Evolutionary conservation across 92 coral and sea anemone species (phyloP).

Genomic region (Anthopleura xanthogrammica): DNA sequence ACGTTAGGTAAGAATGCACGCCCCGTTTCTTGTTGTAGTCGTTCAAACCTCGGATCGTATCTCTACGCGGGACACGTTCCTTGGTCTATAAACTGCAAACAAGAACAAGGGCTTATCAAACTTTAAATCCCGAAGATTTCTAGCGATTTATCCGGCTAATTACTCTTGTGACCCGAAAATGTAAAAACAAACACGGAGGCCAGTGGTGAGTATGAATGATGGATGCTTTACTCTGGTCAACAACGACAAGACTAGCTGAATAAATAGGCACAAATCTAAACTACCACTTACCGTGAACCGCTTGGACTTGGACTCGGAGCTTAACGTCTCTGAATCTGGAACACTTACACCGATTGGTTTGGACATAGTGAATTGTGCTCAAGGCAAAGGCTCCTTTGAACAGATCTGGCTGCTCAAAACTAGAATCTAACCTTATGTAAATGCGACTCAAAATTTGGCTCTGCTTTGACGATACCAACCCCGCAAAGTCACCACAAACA

Average conservation of each 20-base stretch:
- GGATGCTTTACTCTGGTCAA: background rate
- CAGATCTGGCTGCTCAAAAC: constrained; percentile 34
- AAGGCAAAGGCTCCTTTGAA: constrained; percentile 26
- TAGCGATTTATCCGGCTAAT: constrained; percentile 27
- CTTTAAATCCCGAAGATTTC: constrained; percentile 24
- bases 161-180: constrained; percentile 38
- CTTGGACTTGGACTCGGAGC: constrained; percentile 94
- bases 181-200: constrained; percentile 39
- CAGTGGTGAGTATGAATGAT: constrained; percentile 1
- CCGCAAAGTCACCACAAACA: constrained; percentile 22
- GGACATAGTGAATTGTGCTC: constrained; percentile 47
- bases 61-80: constrained; percentile 44
- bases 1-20: constrained; percentile 25
- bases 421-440: constrained; percentile 21
- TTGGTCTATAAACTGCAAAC: constrained; percentile 15
- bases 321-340: constrained; percentile 97
- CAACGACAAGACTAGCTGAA: background rate
- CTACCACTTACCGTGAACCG: constrained; percentile 89
- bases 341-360: constrained; percentile 91
- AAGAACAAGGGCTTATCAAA: background rate
- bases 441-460: constrained; percentile 16
- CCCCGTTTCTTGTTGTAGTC: constrained; percentile 42
- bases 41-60: constrained; percentile 25
- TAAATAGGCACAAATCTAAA: constrained; percentile 13
- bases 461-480: background rate